Percentiles rank a stretch among this genome's conserved stretches.
Evolutionary conservation across 2,888 invertebrate genomes (phyloP).

Genomic region (Enchytraeus crypticus): DNA sequence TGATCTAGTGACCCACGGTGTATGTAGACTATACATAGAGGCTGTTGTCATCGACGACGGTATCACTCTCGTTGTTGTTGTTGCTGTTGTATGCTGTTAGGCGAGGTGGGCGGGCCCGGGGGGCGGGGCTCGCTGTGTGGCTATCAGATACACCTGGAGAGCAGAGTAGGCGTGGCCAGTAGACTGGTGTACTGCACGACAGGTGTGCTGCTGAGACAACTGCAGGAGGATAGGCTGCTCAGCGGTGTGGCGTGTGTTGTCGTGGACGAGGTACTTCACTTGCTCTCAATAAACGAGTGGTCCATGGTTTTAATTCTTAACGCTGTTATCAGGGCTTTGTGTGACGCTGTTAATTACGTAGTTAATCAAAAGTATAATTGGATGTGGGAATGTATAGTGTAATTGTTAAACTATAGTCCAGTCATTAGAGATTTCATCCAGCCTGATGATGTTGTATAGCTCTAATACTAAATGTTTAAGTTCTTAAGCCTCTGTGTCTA

Average conservation of each 20-base stretch:
- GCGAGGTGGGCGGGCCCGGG: slow-evolving; percentile 31
- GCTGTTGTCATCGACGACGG: too few species aligned
- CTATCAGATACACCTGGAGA: slow-evolving; percentile 34
- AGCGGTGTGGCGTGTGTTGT: slow-evolving; percentile 37
- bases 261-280: slow-evolving; percentile 47
- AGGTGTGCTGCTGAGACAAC: slow-evolving; percentile 70
- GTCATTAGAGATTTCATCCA: not conserved
- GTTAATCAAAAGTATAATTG: too few species aligned
- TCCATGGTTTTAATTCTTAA: too few species aligned
- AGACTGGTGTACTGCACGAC: slow-evolving; percentile 70
- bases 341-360: too few species aligned
- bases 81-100: too few species aligned
- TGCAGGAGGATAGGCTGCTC: slow-evolving; percentile 59
- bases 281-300: too few species aligned
- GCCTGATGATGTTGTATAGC: not conserved
- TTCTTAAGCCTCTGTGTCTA: not conserved
- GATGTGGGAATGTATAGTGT: too few species aligned
- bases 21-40: too few species aligned
- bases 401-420: too few species aligned
- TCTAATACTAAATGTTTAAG: not conserved
- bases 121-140: slow-evolving; percentile 24
- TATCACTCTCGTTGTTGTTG: too few species aligned
- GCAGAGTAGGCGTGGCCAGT: slow-evolving; percentile 33
- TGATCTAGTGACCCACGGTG: too few species aligned
- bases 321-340: too few species aligned